A percentile compares a stretch with the other conserved stretches of the same genome.
phyloP scores from a whole-genome alignment of 35 echinoderm and acorn worm genomes.

The Lytechinus pictus region DNA sequence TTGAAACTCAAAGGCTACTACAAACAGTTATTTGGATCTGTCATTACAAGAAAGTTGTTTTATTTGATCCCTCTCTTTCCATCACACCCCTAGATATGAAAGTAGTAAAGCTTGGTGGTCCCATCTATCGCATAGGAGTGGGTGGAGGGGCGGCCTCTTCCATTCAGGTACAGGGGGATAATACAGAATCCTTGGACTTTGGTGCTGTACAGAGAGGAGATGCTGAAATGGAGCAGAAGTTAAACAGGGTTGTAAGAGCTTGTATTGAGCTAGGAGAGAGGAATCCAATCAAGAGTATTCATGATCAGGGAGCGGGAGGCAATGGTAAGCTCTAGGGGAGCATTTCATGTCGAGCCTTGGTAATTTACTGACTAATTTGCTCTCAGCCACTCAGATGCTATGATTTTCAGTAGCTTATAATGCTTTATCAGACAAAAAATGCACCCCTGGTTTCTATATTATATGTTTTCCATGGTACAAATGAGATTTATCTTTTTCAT shows the following conservation, averaged over 20 bases:
- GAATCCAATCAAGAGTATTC: slow-evolving; percentile 97
- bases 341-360: too few species aligned
- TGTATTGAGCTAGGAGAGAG: slow-evolving; percentile 83
- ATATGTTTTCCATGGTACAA: too few species aligned
- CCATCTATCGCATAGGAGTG: slow-evolving; percentile 95
- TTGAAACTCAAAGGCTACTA: background rate
- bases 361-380: too few species aligned
- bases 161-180: slow-evolving; percentile 98
- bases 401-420: too few species aligned
- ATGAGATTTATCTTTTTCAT: too few species aligned
- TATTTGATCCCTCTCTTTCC: background rate
- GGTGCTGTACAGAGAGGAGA: slow-evolving; percentile 96
- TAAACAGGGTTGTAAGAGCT: slow-evolving; percentile 91
- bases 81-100: slow-evolving; percentile 77
- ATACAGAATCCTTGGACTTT: slow-evolving; percentile 92
- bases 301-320: slow-evolving; percentile 98
- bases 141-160: slow-evolving; percentile 98
- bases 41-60: background rate
- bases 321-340: slow-evolving; percentile 65
- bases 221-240: slow-evolving; percentile 99
- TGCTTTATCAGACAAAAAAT: too few species aligned
- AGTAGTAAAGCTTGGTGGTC: slow-evolving; percentile 95
- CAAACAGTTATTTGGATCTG: background rate
- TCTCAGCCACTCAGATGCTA: too few species aligned
- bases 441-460: too few species aligned